phyloP scores from a whole-genome alignment of 64 coral and sea anemone genomes.

The Exaiptasia diaphana region DNA sequence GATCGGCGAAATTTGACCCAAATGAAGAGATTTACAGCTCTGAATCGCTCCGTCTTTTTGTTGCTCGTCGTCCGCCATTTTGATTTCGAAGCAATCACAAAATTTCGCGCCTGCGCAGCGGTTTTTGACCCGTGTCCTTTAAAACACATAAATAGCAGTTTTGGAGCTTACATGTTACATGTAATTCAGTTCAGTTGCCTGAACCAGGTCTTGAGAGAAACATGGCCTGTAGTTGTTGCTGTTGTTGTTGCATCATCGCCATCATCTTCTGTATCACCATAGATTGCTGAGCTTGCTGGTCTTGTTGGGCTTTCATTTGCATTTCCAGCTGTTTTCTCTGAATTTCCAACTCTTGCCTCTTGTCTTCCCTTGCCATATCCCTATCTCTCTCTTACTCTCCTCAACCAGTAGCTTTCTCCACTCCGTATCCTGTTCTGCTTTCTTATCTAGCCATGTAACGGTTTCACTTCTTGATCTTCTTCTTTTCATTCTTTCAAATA shows the following conservation, averaged over 20 bases:
- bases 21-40: too few species aligned
- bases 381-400: conserved; percentile 21
- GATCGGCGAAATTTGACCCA: too few species aligned
- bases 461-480: conserved; percentile 33
- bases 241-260: conserved; percentile 51
- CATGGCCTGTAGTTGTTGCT: conserved; percentile 38
- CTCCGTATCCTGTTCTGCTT: conserved; percentile 41
- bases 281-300: conserved; percentile 41
- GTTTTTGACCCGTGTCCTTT: too few species aligned
- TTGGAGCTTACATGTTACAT: too few species aligned
- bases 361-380: conserved; percentile 23
- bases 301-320: conserved; percentile 49
- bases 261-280: conserved; percentile 55
- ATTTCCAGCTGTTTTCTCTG: conserved; percentile 31
- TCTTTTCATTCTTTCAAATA: conserved; percentile 6
- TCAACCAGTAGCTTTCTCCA: conserved; percentile 33
- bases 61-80: too few species aligned
- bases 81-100: too few species aligned
- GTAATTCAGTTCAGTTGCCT: too few species aligned
- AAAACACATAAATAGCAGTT: too few species aligned
- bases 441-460: conserved; percentile 35
- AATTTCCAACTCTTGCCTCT: conserved; percentile 2
- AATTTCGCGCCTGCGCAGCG: too few species aligned
- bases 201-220: too few species aligned
- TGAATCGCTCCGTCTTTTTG: too few species aligned